A percentile compares a stretch with the other conserved stretches of the same genome.
phyloP scores from a whole-genome alignment of 2,113 vertebrate genomes.

The Coryphaenoides rupestris region DNA sequence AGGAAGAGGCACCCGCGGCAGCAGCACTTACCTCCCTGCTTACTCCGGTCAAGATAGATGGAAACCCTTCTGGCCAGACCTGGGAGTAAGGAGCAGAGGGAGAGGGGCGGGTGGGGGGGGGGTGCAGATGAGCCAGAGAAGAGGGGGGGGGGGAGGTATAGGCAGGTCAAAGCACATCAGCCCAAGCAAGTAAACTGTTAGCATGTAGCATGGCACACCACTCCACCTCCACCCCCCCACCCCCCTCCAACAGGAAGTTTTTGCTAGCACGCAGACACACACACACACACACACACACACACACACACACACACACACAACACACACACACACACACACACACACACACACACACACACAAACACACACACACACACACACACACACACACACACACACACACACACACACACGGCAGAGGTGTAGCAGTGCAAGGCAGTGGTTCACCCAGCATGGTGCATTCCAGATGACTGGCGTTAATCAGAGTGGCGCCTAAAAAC shows the following conservation, averaged over 20 bases:
- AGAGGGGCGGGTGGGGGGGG: slow-evolving; percentile 23
- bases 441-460: slow-evolving; percentile 37
- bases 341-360: not conserved
- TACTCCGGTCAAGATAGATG: slow-evolving; percentile 90
- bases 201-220: slow-evolving; percentile 30
- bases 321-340: slow-evolving; percentile 1
- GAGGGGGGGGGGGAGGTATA: slow-evolving; percentile 19
- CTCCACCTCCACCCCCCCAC: too few relatives aligned
- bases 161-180: slow-evolving; percentile 35
- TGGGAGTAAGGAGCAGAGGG: slow-evolving; percentile 54
- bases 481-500: not conserved
- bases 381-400: slow-evolving; percentile 35
- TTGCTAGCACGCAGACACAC: too few relatives aligned
- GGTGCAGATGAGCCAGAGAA: not conserved
- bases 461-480: slow-evolving; percentile 25
- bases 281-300: slow-evolving; percentile 14
- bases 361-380: not conserved
- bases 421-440: slow-evolving; percentile 43
- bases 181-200: slow-evolving; percentile 64
- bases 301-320: slow-evolving; percentile 26
- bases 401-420: slow-evolving; percentile 17
- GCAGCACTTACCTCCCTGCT: slow-evolving; percentile 87
- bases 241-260: too few relatives aligned
- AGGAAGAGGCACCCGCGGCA: slow-evolving; percentile 29
- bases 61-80: slow-evolving; percentile 89